These are phyloP conservation scores for Myiotriccus ornatus DNA, from an alignment of 2,797 vertebrate species.

Conservation along the genomic window DNA sequence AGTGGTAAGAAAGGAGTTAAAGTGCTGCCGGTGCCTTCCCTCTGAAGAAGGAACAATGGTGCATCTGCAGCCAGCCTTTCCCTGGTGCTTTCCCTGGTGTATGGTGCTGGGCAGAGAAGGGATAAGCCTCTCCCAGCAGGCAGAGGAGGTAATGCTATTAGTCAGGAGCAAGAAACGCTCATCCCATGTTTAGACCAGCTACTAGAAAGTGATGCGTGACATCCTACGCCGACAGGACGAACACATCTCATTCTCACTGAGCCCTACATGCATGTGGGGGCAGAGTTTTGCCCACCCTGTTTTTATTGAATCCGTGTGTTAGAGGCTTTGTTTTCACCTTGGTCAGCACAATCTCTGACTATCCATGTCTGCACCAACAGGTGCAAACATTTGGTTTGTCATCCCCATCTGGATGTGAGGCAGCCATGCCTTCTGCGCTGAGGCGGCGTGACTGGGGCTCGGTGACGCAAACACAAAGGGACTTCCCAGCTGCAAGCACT, in stretches of 20 bases:
- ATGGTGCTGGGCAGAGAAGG: accelerated
- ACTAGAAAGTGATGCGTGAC: accelerated
- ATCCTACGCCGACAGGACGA: background rate
- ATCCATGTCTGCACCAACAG: background rate
- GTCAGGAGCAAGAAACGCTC: background rate
- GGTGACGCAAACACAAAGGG: background rate
- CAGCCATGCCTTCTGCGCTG: background rate
- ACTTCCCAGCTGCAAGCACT: background rate
- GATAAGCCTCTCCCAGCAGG: background rate
- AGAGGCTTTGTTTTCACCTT: background rate
- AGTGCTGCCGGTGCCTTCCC: background rate
- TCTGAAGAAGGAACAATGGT: background rate
- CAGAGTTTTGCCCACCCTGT: background rate
- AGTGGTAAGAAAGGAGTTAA: slow-evolving; percentile 30
- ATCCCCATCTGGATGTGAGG: background rate
- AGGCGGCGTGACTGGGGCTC: background rate
- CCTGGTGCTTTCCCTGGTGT: background rate
- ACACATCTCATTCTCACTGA: background rate
- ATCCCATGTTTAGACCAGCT: background rate
- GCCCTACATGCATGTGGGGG: background rate
- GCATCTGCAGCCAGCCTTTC: background rate
- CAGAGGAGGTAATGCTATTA: background rate
- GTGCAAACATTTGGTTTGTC: background rate
- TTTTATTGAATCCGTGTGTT: slow-evolving; percentile 12
- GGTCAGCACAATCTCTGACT: background rate